Percentiles rank a stretch among this genome's conserved stretches.
Conservation (phyloP, 1,140 invertebrate genomes). For the Bicyclus anynana region DNA sequence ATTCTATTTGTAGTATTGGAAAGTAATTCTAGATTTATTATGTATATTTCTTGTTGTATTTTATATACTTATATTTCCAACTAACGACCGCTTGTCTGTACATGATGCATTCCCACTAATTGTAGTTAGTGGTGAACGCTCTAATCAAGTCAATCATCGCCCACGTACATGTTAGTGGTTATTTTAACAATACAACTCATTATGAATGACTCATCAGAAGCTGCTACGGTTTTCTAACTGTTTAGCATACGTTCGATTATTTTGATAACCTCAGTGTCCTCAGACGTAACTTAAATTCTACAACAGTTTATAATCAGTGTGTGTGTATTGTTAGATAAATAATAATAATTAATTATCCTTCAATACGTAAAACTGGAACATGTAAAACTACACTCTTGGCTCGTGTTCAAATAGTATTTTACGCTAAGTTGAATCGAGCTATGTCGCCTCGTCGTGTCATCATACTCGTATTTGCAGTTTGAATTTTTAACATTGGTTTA, state of each 20-base stretch:
- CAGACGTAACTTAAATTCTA: too few species aligned
- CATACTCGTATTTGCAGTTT: background rate
- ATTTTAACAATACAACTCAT: constrained; percentile 31
- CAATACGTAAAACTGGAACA: constrained; percentile 15
- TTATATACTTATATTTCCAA: too few species aligned
- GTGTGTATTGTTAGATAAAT: too few species aligned
- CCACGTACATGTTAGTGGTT: constrained; percentile 29
- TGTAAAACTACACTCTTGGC: constrained; percentile 30
- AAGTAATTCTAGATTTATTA: too few species aligned
- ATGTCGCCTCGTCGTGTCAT: constrained; percentile 23
- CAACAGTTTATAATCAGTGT: too few species aligned
- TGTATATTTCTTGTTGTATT: too few species aligned
- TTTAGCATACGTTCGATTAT: background rate
- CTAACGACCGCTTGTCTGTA: too few species aligned
- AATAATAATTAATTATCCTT: background rate
- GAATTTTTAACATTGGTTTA: too few species aligned
- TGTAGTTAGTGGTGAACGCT: constrained; percentile 7
- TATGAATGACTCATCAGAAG: constrained; percentile 25
- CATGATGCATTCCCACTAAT: background rate
- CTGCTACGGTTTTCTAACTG: constrained; percentile 11
- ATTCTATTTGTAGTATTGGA: too few species aligned
- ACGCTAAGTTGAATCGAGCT: constrained; percentile 14
- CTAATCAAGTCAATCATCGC: constrained; percentile 20
- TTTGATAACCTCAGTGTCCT: background rate
- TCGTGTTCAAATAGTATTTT: constrained; percentile 24